Conservation (phyloP, 1,140 invertebrate species). For the Laupala kohalensis region DNA sequence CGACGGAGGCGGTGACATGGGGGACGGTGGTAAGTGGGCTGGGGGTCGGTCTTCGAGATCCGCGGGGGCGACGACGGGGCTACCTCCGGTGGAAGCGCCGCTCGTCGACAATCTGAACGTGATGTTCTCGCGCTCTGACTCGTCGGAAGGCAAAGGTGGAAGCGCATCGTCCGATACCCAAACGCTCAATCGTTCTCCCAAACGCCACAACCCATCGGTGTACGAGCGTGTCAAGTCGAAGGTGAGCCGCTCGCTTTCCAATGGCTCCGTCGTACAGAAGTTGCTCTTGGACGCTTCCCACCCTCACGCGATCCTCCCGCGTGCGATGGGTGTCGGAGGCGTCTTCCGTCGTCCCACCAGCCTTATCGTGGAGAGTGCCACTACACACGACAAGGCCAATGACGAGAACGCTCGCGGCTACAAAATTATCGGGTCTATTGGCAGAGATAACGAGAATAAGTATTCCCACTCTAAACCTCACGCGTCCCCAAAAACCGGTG, state of each 20-base stretch:
- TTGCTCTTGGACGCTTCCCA: constrained; percentile 7
- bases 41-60: neutral
- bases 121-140: neutral
- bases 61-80: neutral
- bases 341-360: constrained; percentile 16
- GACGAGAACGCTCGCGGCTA: constrained; percentile 21
- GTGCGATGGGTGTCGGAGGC: neutral
- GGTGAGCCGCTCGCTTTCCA: constrained; percentile 39
- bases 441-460: constrained; percentile 21
- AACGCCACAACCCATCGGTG: constrained; percentile 37
- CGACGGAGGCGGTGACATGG: neutral
- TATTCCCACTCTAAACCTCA: constrained; percentile 18
- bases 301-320: constrained; percentile 4
- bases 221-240: constrained; percentile 45
- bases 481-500: constrained; percentile 24
- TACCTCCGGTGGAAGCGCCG: neutral
- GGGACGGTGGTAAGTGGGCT: neutral
- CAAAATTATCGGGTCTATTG: constrained; percentile 11
- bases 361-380: constrained; percentile 14
- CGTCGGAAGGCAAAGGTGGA: neutral
- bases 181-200: constrained; percentile 28
- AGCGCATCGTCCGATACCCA: neutral
- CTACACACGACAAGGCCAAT: constrained; percentile 24
- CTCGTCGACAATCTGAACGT: neutral
- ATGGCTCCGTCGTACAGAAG: constrained; percentile 28